Base-by-base conservation (phyloP, 1,140 invertebrate genomes). In the Pogonomyrmex californicus region DNA sequence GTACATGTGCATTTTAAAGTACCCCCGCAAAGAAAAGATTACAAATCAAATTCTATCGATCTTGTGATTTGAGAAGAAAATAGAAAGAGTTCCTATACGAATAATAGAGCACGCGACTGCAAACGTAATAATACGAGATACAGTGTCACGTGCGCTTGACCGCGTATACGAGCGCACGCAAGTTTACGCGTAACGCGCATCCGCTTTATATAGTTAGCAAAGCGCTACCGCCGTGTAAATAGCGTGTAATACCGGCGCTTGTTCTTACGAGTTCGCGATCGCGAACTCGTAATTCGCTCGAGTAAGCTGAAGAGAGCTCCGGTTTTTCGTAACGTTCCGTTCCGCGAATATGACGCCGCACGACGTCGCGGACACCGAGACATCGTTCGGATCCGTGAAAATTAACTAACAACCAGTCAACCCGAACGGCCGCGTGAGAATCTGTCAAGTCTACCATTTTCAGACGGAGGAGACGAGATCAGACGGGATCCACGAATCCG, bases 151-250 rank as follows among this genome's bases (percentile, higher is more conserved):
- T 62, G 17, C 54, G 54, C 68, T 83, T 75, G 33, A 49, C 79
- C 33, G 79, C 68, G 70, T 33, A 71, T 38, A 81, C 33, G 23
- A 60, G 30, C 51, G 41, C 36, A 49, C 44, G 41, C 41, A 38
- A 75, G 68, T 60, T 47, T 1, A 33, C 70, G 38, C 41, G 79
- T 60, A 73, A 79, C 5, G 77, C 47, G 62, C 56, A 73, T 75
- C 68, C 79, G 73, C 49, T 63, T 65, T 78, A 30, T 78, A 17
- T 5, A 63, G 71, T 78, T 44, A 47, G 60, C 82, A 78, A 85
- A 85, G 73, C 82, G 49, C 62, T 54, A 85, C 23, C 47, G 82
- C 73, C 73, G 82, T 85, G 62, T 85, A 85, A 85, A 85, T 78
- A 78, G 82, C 73, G 62, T 78, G 68, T 83, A 83, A 83, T 73